Evolutionary conservation across 2,113 vertebrate genomes (phyloP).

Genomic region (Macrotis lagotis): DNA sequence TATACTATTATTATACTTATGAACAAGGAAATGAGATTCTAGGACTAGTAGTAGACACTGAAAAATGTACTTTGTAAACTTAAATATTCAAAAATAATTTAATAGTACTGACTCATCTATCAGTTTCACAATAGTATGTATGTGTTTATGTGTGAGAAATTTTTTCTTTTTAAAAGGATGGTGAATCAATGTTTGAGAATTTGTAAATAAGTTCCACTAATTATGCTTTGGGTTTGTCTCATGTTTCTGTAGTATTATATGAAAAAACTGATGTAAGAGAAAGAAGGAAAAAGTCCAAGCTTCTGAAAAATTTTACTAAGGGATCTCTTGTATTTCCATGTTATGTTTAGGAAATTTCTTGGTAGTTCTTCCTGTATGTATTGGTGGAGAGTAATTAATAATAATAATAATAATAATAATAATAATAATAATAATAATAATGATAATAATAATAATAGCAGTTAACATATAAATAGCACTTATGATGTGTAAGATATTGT

Average conservation of each 20-base stretch:
- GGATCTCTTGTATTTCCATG: not conserved
- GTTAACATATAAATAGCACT: too few relatives aligned
- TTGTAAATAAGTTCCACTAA: not conserved
- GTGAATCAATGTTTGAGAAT: constrained; percentile 45
- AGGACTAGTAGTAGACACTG: not conserved
- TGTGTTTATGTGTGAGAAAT: not conserved
- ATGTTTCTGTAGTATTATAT: not conserved
- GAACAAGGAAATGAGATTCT: constrained; percentile 26
- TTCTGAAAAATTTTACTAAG: not conserved
- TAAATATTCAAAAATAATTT: constrained; percentile 1
- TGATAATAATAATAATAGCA: too few relatives aligned
- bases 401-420: not conserved
- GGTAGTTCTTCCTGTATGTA: not conserved
- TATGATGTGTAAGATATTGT: not conserved
- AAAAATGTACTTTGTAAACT: not conserved
- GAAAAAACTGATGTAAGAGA: not conserved
- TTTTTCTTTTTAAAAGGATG: constrained; percentile 16
- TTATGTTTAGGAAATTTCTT: not conserved
- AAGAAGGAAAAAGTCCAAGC: not conserved
- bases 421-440: not conserved
- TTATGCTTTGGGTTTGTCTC: not conserved
- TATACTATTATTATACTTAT: constrained; percentile 43
- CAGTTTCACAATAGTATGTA: not conserved
- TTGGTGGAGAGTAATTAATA: not conserved
- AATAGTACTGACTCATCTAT: not conserved